Evolutionary conservation across 2,113 vertebrate species (phyloP), one percentile per base, ranked within the genome.

Genomic region (Passerina amoena): DNA sequence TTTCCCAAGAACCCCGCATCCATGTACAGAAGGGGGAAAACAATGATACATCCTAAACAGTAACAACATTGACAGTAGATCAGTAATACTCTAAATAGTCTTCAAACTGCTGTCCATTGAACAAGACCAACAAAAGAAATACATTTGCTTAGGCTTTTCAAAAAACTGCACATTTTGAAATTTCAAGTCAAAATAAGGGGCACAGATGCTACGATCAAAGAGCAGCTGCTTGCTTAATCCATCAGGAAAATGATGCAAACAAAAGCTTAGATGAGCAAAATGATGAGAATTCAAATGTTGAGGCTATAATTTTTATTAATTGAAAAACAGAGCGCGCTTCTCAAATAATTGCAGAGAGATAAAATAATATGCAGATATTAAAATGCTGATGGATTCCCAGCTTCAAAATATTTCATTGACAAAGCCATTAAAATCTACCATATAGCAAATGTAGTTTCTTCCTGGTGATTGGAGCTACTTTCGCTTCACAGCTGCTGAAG

Each of bases 241-340:
- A 86, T 75, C 79, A 81, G 59, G 53, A 96, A 93, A 86, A 78
- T 19, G 33, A 95, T 70, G 42, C 33, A 95, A 96, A 95, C 88
- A 86, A 84, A 88, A 71, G 85, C 82, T 79, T 84, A 54, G 75
- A 61, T 0, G 11, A 80, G 64, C 57, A 51, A 91, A 94, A 70
- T 48, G 8, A 90, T 1, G 21, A 51, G 8, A 86, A 87, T 40
- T 87, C 69, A 56, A 65, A 92, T 21, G 38, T 23, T 80, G 72
- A 94, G 37, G 64, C 37, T 88, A 11, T 15, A 87, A 77, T 42
- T 88, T 81, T 88, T 73, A 70, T 59, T 75, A 71, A 72, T 37
- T 54, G 56, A 83, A 73, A 91, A 92, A 40, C 5, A 78, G 33
- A 89, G n/a, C 0, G 0, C 50, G 42, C 71, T 71, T 93, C 92